These are phyloP conservation scores for Nannospalax galili DNA, from an alignment of 2,113 vertebrate species.

Conservation along the genomic window DNA sequence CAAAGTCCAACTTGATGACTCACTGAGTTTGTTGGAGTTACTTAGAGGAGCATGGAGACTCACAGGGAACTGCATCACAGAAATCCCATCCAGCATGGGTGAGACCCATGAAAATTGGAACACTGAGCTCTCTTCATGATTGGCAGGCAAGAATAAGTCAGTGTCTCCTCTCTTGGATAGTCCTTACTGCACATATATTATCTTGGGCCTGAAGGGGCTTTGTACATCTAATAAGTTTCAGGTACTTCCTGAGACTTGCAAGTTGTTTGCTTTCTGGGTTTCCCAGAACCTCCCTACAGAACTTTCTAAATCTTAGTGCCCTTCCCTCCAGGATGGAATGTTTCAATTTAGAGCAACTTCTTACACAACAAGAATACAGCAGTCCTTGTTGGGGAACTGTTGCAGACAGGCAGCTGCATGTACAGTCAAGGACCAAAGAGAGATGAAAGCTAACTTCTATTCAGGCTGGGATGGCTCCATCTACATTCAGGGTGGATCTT, in stretches of 20 bases:
- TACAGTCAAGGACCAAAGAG: not conserved
- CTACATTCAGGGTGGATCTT: not conserved
- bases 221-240: not conserved
- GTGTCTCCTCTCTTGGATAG: rapidly evolving
- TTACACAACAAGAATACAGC: not conserved
- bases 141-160: not conserved
- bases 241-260: not conserved
- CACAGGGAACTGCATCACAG: not conserved
- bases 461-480: no score
- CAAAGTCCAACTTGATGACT: not conserved
- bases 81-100: no score
- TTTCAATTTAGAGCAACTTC: not conserved
- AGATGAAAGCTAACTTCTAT: not conserved
- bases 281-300: not conserved
- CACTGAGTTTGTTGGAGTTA: not conserved
- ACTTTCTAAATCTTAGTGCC: not conserved
- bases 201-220: not conserved
- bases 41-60: not conserved
- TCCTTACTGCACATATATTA: no score
- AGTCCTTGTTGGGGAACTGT: no score
- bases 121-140: not conserved
- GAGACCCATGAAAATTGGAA: not conserved
- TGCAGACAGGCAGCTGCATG: not conserved
- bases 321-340: not conserved
- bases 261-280: not conserved